Evolutionary conservation across 2,888 invertebrate genomes (phyloP).

Genomic region (Mythimna impura): DNA sequence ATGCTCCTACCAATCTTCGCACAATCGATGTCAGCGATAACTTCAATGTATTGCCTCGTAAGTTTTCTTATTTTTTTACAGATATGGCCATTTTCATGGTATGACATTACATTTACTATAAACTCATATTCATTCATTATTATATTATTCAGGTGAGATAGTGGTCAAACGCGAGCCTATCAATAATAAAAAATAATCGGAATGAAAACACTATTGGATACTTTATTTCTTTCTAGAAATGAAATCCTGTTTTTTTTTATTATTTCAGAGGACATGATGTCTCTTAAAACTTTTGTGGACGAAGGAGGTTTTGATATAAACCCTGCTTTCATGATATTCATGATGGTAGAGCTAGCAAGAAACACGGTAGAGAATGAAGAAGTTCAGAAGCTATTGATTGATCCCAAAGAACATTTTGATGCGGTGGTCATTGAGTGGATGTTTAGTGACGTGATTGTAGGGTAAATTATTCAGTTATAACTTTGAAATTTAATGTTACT

Average conservation of each 20-base stretch:
- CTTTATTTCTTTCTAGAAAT: background rate
- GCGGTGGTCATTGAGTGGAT: slow-evolving; percentile 74
- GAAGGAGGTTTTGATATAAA: background rate
- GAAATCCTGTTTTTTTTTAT: no score
- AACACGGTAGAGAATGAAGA: slow-evolving; percentile 56
- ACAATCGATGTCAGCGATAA: slow-evolving; percentile 71
- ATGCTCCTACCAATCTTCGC: slow-evolving; percentile 66
- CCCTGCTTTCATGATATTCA: background rate
- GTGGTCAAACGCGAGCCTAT: no score
- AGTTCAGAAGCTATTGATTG: slow-evolving; percentile 66
- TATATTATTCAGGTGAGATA: no score
- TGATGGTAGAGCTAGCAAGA: slow-evolving; percentile 42
- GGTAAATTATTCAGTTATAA: slow-evolving; percentile 58
- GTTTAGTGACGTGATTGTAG: slow-evolving; percentile 67
- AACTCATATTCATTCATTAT: background rate
- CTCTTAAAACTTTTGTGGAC: slow-evolving; percentile 10
- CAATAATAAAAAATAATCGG: background rate
- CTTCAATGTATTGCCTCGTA: slow-evolving; percentile 59
- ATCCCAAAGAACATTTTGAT: slow-evolving; percentile 72
- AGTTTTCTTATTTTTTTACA: slow-evolving; percentile 8
- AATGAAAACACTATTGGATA: background rate
- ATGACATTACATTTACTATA: background rate
- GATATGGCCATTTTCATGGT: background rate
- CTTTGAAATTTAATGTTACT: background rate
- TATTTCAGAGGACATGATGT: no score